Percentiles rank a stretch among this genome's conserved stretches.
Conservation (phyloP, 2,113 vertebrate species). For the Progne subis region DNA sequence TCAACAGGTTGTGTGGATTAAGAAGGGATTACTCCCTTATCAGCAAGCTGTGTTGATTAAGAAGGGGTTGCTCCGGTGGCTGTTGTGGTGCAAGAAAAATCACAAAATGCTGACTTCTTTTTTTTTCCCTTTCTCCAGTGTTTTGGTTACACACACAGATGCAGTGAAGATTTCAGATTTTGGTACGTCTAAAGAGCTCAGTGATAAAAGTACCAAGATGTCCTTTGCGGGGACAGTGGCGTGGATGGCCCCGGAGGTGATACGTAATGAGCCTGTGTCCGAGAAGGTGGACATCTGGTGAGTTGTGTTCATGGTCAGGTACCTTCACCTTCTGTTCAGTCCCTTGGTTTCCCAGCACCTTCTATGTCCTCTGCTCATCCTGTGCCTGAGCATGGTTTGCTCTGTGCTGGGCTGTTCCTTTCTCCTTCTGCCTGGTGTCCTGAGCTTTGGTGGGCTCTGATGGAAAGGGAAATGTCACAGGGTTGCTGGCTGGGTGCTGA, state of each 20-base stretch:
- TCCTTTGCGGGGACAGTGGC: slow-evolving; percentile 98
- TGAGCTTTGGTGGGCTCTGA: background rate
- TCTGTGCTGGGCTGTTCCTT: background rate
- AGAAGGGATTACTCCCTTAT: background rate
- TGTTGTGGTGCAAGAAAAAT: background rate
- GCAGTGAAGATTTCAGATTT: slow-evolving; percentile 98
- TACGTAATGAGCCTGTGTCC: slow-evolving; percentile 95
- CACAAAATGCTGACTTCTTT: background rate
- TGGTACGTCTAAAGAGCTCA: slow-evolving; percentile 97
- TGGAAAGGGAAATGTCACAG: background rate
- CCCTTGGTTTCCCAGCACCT: background rate
- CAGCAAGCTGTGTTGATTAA: background rate
- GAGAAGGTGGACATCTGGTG: slow-evolving; percentile 99
- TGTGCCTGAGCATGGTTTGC: background rate
- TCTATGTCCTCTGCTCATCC: background rate
- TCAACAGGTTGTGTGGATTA: background rate
- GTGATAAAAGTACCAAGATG: slow-evolving; percentile 99
- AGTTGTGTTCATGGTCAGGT: slow-evolving; percentile 21
- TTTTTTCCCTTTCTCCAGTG: slow-evolving; percentile 71
- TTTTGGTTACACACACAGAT: slow-evolving; percentile 95
- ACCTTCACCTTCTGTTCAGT: background rate
- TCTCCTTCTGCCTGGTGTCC: background rate
- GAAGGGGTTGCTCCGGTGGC: background rate
- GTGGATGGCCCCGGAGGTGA: slow-evolving; percentile 99
- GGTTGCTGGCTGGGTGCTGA: background rate